Percentiles rank a stretch among this genome's conserved stretches.
These are phyloP conservation scores for Dynastes maya DNA, from an alignment of 2,888 invertebrate genomes.

Conservation along the genomic window DNA sequence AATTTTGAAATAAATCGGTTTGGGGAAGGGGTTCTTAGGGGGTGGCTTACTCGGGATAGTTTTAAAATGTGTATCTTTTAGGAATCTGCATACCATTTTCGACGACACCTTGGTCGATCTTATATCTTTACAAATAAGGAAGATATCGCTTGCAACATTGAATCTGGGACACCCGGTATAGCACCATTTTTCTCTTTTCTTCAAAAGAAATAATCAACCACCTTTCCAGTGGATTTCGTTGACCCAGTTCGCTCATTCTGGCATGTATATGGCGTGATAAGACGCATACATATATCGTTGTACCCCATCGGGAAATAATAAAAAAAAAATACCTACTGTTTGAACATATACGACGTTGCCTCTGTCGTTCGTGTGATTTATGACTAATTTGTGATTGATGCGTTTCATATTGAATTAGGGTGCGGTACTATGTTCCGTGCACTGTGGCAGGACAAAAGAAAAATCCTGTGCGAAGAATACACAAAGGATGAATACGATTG, in stretches of 20 bases:
- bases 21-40: no score
- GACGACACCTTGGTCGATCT: no score
- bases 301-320: background rate
- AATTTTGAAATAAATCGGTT: no score
- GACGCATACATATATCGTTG: background rate
- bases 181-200: no score
- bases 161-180: no score
- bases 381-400: conserved; percentile 48
- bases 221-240: background rate
- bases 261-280: conserved; percentile 22
- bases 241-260: conserved; percentile 4
- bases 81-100: no score
- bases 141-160: no score
- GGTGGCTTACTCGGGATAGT: no score
- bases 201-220: no score
- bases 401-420: conserved; percentile 42
- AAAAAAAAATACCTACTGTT: conserved; percentile 33
- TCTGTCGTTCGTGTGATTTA: conserved; percentile 36
- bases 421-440: background rate
- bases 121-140: no score
- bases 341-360: conserved; percentile 28
- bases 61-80: no score
- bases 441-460: conserved; percentile 27
- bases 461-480: conserved; percentile 42
- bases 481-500: conserved; percentile 41